Evolutionary conservation across 2,888 invertebrate genomes (phyloP).

Genomic region (Schizaphis graminum): DNA sequence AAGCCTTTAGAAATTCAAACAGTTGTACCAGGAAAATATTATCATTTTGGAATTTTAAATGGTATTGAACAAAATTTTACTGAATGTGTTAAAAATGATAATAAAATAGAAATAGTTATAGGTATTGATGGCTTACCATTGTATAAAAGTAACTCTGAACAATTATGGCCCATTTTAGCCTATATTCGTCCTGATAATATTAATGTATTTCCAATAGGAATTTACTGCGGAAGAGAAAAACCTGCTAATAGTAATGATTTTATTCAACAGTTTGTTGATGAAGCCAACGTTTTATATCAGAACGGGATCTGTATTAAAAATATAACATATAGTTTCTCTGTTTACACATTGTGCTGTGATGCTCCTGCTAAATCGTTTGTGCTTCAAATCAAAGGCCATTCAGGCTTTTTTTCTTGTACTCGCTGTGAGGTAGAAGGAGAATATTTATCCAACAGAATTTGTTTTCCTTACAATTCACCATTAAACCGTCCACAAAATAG

Average conservation of each 20-base stretch:
- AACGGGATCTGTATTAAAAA: too few relatives aligned
- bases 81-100: neutral
- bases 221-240: neutral
- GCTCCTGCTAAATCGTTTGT: too few relatives aligned
- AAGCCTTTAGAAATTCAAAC: too few relatives aligned
- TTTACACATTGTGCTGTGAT: too few relatives aligned
- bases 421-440: conserved; percentile 19
- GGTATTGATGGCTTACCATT: neutral
- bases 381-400: too few relatives aligned
- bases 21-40: too few relatives aligned
- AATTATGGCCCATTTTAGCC: neutral
- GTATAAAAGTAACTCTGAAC: neutral
- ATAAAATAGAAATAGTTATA: neutral
- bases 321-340: too few relatives aligned
- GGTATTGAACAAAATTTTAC: too few relatives aligned
- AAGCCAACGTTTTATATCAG: too few relatives aligned
- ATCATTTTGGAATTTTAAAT: too few relatives aligned
- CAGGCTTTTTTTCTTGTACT: conserved; percentile 8
- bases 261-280: neutral
- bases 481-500: neutral
- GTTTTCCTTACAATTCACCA: neutral
- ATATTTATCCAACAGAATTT: neutral
- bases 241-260: neutral
- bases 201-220: neutral
- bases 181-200: neutral